phyloP scores from a whole-genome alignment of 2,888 invertebrate species.

The Steinernema scapterisci region DNA sequence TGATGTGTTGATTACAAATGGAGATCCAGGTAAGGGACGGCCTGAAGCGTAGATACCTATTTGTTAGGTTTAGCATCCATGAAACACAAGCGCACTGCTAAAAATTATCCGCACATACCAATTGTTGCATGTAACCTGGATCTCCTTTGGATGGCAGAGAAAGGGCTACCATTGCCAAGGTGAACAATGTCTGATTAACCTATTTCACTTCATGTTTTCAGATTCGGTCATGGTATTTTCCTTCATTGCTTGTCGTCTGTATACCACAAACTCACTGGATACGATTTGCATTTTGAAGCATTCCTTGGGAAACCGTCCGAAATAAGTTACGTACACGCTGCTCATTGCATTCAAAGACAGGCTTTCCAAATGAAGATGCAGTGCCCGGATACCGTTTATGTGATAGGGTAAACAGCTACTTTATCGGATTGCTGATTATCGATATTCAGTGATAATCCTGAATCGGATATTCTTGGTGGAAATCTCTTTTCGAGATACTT shows the following conservation, averaged over 20 bases:
- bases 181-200: slow-evolving; percentile 54
- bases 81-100: slow-evolving; percentile 48
- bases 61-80: slow-evolving; percentile 47
- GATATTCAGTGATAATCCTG: slow-evolving; percentile 3
- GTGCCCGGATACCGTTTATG: slow-evolving; percentile 73
- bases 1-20: slow-evolving; percentile 74
- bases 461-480: slow-evolving; percentile 17
- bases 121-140: slow-evolving; percentile 77
- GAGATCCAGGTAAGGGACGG: slow-evolving; percentile 70
- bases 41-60: neutral
- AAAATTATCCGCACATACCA: slow-evolving; percentile 75
- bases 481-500: slow-evolving; percentile 9
- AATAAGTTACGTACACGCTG: slow-evolving; percentile 75
- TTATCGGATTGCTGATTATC: neutral
- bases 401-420: slow-evolving; percentile 73
- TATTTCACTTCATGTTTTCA: slow-evolving; percentile 45
- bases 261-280: slow-evolving; percentile 74
- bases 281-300: slow-evolving; percentile 71
- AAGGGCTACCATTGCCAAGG: slow-evolving; percentile 75
- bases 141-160: slow-evolving; percentile 76
- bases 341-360: slow-evolving; percentile 72
- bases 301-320: slow-evolving; percentile 75
- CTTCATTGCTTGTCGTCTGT: slow-evolving; percentile 74
- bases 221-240: slow-evolving; percentile 76
- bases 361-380: slow-evolving; percentile 72